Conservation (phyloP, 2,797 vertebrate species). For the Microctenopoma stevenorrisi region DNA sequence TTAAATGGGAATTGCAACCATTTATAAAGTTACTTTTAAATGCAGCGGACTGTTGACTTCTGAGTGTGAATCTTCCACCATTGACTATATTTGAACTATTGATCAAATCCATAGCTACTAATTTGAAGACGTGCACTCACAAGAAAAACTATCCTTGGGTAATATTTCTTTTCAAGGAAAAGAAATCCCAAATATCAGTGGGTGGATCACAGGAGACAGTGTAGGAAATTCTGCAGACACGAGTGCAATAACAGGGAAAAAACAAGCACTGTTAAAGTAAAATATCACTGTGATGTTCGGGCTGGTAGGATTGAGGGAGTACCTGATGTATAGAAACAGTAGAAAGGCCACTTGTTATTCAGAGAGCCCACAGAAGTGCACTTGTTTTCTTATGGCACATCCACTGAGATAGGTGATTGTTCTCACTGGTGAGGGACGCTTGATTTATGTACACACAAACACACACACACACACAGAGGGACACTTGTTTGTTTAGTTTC, state of each 20-base stretch:
- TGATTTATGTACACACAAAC: conserved; percentile 56
- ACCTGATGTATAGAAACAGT: conserved; percentile 28
- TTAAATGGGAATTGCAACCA: too few relatives aligned
- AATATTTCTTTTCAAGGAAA: not conserved
- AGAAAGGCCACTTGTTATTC: conserved; percentile 39
- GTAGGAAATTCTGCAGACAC: conserved; percentile 21
- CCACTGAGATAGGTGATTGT: conserved; percentile 52
- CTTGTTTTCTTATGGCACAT: conserved; percentile 49
- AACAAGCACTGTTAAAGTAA: conserved; percentile 51
- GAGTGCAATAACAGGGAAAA: conserved; percentile 1
- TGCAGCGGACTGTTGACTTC: too few relatives aligned
- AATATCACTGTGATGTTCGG: conserved; percentile 50
- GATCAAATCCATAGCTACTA: too few relatives aligned
- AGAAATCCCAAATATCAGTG: not conserved
- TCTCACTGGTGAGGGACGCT: conserved; percentile 52
- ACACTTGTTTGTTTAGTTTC: conserved; percentile 26
- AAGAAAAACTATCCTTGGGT: not conserved
- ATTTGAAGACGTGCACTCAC: not conserved
- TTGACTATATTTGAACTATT: too few relatives aligned
- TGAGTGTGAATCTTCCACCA: too few relatives aligned
- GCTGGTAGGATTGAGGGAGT: conserved; percentile 33
- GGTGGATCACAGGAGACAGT: conserved; percentile 5
- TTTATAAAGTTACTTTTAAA: too few relatives aligned
- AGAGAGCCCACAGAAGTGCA: conserved; percentile 25
- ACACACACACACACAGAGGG: conserved; percentile 6